Evolutionary conservation across 2,113 vertebrate species (phyloP), one percentile per base, ranked within the genome.

Genomic region (Urocolius indicus): DNA sequence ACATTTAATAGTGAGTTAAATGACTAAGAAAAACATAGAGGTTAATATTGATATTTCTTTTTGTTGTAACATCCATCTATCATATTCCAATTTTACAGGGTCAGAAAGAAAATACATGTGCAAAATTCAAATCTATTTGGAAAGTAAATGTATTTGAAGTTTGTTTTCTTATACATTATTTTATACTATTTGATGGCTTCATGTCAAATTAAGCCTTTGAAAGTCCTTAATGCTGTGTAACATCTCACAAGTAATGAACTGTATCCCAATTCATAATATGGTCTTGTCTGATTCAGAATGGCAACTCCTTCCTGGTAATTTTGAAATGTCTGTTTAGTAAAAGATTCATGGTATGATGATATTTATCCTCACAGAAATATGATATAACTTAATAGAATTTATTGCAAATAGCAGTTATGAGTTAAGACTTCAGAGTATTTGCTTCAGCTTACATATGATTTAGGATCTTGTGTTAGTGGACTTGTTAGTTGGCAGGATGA

Each of bases 271-370:
- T 95, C 77, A 77, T 97, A 93, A 94, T 84, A 89, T 84, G 49
- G 36, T 51, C 59, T 90, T 58, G 49, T 43, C 38, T 93, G 68
- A 94, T 87, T 93, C 90, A 62, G 87, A 85, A 93, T 86, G 71
- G 78, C 92, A 76, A 79, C 58, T 89, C 36, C 83, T 95, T 95
- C 16, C 63, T 91, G 85, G 75, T 61, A 96, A 91, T 91, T 97
- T 90, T 90, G 91, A 96, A 97, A 96, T 86, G 43, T 36, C 48
- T 95, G 79, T 91, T 96, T 94, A 90, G 74, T 81, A 84, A 95
- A 96, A 91, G 69, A 95, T 94, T 91, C 58, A 77, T 84, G 82
- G 46, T 85, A 78, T 86, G 78, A 51, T 76, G 90, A 91, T 96
- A 94, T 66, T 94, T 97, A 96, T 95, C 67, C 92, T 92, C 58